phyloP scores from a whole-genome alignment of 2,888 invertebrate genomes.

The Agonopterix heracliana region DNA sequence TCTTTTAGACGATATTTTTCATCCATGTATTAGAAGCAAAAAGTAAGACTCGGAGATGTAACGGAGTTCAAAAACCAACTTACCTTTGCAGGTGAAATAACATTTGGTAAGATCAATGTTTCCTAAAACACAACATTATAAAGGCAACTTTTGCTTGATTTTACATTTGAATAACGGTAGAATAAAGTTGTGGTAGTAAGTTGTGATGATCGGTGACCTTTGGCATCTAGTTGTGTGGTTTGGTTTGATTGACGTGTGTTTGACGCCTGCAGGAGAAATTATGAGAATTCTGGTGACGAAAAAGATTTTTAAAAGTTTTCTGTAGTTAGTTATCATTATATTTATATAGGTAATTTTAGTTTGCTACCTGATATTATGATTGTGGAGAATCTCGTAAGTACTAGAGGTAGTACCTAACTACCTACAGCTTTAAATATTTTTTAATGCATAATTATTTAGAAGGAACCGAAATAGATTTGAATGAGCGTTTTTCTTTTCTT shows the following conservation, averaged over 20 bases:
- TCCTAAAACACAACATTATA: conserved; percentile 21
- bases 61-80: conserved; percentile 31
- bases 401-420: too few relatives aligned
- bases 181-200: conserved; percentile 27
- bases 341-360: neutral
- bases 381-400: too few relatives aligned
- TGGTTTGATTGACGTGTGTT: conserved; percentile 66
- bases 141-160: conserved; percentile 21
- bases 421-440: too few relatives aligned
- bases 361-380: too few relatives aligned
- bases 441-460: too few relatives aligned
- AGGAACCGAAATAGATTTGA: too few relatives aligned
- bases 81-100: conserved; percentile 9
- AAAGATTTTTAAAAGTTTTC: conserved; percentile 19
- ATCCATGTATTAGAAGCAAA: conserved; percentile 26
- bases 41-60: conserved; percentile 39
- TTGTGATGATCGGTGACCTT: conserved; percentile 63
- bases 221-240: conserved; percentile 60
- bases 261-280: conserved; percentile 58
- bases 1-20: neutral
- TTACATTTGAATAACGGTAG: conserved; percentile 13
- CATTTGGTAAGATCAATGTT: conserved; percentile 23
- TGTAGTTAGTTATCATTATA: neutral
- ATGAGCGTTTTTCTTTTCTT: too few relatives aligned
- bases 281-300: conserved; percentile 45